These are phyloP conservation scores for Caenorhabditis sp. DNA, from an alignment of 2,888 invertebrate species.

Conservation along the genomic window DNA sequence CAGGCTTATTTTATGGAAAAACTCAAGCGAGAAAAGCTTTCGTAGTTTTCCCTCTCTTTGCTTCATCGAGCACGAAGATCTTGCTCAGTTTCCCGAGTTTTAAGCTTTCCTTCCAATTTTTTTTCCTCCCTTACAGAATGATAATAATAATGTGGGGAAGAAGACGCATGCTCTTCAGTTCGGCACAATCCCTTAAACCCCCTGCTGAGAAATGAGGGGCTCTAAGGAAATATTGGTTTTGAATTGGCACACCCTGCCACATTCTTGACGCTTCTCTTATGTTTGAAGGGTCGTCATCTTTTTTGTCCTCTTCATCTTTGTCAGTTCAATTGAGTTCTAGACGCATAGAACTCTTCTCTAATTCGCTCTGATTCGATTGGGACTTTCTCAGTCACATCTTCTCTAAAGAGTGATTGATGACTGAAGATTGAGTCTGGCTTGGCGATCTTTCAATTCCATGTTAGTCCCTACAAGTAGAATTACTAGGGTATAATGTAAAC, in stretches of 20 bases:
- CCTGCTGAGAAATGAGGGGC: not conserved
- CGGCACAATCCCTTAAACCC: conserved; percentile 51
- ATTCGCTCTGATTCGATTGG: conserved; percentile 3
- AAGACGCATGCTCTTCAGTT: conserved; percentile 26
- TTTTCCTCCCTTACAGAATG: not conserved
- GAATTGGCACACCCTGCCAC: conserved; percentile 32
- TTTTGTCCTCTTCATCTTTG: not conserved
- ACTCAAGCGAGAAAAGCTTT: not conserved
- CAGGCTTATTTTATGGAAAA: conserved; percentile 58
- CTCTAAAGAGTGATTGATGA: conserved; percentile 4
- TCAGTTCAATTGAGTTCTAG: too few species aligned
- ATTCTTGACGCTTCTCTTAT: not conserved
- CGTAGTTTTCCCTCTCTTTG: not conserved
- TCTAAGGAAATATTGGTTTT: conserved; percentile 59
- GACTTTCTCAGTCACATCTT: too few species aligned
- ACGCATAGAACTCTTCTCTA: conserved; percentile 1
- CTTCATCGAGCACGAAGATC: too few species aligned
- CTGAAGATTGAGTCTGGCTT: not conserved
- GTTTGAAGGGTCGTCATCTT: not conserved
- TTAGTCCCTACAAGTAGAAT: too few species aligned
- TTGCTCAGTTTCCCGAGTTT: not conserved
- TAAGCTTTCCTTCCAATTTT: not conserved
- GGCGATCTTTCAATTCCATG: too few species aligned
- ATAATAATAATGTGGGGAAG: conserved; percentile 4
- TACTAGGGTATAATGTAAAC: too few species aligned